These are phyloP conservation scores for Pachymerium ferrugineum DNA, from an alignment of 2,888 invertebrate genomes.

Conservation along the genomic window DNA sequence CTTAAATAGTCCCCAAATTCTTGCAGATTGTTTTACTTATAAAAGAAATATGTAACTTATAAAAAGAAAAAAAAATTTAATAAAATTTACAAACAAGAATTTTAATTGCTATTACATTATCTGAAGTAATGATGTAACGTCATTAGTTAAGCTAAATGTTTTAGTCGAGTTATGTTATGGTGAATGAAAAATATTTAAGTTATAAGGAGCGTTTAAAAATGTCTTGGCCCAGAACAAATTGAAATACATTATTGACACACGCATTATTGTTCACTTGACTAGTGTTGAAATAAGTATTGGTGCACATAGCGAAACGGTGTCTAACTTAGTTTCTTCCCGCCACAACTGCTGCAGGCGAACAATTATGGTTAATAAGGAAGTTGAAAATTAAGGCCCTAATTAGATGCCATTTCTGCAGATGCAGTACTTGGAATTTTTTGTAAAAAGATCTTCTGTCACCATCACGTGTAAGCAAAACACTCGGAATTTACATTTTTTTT, in stretches of 20 bases:
- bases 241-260: no score
- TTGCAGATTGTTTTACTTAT: no score
- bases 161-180: no score
- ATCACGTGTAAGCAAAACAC: background rate
- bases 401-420: constrained; percentile 28
- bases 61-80: no score
- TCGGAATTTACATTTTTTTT: background rate
- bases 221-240: background rate
- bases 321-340: constrained; percentile 18
- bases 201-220: background rate
- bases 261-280: background rate
- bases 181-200: no score
- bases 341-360: constrained; percentile 7
- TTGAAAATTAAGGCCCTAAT: constrained; percentile 28
- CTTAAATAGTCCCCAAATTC: no score
- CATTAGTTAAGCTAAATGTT: no score
- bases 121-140: no score
- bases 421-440: constrained; percentile 14
- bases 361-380: constrained; percentile 27
- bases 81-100: no score
- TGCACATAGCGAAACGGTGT: constrained; percentile 11
- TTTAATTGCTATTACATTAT: no score
- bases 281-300: background rate
- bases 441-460: constrained; percentile 12
- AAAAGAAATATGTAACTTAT: no score